phyloP scores from a whole-genome alignment of 1,140 invertebrate species.

The Hyles vespertilio region DNA sequence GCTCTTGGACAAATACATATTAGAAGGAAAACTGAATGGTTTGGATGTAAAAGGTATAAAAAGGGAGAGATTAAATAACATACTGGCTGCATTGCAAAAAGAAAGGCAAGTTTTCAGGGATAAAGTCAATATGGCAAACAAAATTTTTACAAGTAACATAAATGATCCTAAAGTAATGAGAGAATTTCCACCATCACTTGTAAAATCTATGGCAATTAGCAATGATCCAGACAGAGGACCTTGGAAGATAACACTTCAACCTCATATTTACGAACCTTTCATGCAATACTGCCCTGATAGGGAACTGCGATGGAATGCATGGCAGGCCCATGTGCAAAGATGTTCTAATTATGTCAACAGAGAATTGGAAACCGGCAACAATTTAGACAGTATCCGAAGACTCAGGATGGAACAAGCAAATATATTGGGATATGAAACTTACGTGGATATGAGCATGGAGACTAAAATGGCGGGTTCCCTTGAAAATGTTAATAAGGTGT shows the following conservation, averaged over 20 bases:
- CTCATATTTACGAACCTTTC: constrained; percentile 82
- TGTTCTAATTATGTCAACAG: constrained; percentile 81
- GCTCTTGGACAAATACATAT: constrained; percentile 84
- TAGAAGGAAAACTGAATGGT: constrained; percentile 90
- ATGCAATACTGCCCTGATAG: constrained; percentile 90
- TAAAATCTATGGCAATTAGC: constrained; percentile 82
- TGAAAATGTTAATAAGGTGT: constrained; percentile 84
- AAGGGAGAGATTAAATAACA: constrained; percentile 69
- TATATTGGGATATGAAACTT: constrained; percentile 87
- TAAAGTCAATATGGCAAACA: constrained; percentile 79
- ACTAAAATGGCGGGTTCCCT: constrained; percentile 94
- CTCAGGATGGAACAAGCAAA: constrained; percentile 83
- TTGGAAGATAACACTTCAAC: constrained; percentile 87
- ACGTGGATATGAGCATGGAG: constrained; percentile 92
- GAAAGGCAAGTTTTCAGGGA: constrained; percentile 78
- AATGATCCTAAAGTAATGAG: constrained; percentile 79
- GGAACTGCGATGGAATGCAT: constrained; percentile 86
- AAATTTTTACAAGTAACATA: constrained; percentile 81
- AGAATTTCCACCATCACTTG: constrained; percentile 84
- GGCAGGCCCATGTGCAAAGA: constrained; percentile 84
- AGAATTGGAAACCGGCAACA: constrained; percentile 82
- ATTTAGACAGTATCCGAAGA: constrained; percentile 86
- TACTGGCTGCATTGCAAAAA: constrained; percentile 70
- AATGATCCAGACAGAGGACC: constrained; percentile 81
- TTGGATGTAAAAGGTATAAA: constrained; percentile 73